Percentiles rank a stretch among this genome's conserved stretches.
phyloP scores from a whole-genome alignment of 2,797 vertebrate genomes.

The Lophius americanus region DNA sequence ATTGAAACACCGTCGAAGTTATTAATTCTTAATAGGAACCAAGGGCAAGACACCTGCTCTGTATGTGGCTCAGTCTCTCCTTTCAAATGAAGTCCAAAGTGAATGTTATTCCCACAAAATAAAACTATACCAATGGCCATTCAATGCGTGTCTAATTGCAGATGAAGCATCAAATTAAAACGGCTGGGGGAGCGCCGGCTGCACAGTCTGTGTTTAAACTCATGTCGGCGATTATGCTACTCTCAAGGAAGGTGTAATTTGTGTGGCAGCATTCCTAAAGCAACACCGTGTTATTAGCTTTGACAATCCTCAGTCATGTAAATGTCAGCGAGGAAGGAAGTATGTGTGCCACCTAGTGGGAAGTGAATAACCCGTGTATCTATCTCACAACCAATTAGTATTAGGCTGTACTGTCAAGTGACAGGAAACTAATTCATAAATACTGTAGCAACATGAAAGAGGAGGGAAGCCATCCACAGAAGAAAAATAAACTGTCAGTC shows the following conservation, averaged over 20 bases:
- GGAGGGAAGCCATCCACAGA: slow-evolving; percentile 73
- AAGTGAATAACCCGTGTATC: slow-evolving; percentile 77
- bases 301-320: slow-evolving; percentile 74
- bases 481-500: slow-evolving; percentile 77
- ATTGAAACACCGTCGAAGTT: slow-evolving; percentile 45
- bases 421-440: slow-evolving; percentile 78
- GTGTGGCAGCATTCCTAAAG: slow-evolving; percentile 63
- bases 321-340: slow-evolving; percentile 67
- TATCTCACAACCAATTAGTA: slow-evolving; percentile 79
- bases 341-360: slow-evolving; percentile 72
- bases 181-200: slow-evolving; percentile 55
- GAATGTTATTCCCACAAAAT: slow-evolving; percentile 70
- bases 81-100: slow-evolving; percentile 65
- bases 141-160: slow-evolving; percentile 75
- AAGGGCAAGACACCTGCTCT: slow-evolving; percentile 31
- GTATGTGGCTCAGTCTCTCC: slow-evolving; percentile 26
- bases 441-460: slow-evolving; percentile 78
- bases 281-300: slow-evolving; percentile 74
- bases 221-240: slow-evolving; percentile 67
- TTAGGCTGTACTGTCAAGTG: slow-evolving; percentile 74
- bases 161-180: slow-evolving; percentile 79
- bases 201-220: slow-evolving; percentile 59
- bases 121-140: slow-evolving; percentile 71
- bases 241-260: slow-evolving; percentile 75
- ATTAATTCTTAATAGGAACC: slow-evolving; percentile 61